Evolutionary conservation across 2,797 vertebrate genomes (phyloP), one percentile per base, ranked within the genome.

Genomic region (Crocodylus rhombifer): DNA sequence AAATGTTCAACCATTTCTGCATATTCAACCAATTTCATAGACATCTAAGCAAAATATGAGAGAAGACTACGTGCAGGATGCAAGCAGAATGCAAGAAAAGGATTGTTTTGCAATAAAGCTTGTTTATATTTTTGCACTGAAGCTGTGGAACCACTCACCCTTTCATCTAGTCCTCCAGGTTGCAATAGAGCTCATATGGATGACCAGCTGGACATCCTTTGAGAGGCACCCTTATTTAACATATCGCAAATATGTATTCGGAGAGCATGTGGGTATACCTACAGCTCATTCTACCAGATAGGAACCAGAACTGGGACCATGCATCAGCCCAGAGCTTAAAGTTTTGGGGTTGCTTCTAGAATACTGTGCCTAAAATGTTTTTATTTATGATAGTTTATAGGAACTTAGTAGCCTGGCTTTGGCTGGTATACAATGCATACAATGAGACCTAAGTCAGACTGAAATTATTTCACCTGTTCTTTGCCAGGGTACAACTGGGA

Each of bases 11-110:
- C 20, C 36, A 73, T 21, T 14, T 16, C 69, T 73, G 23, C 69
- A 73, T 36, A 5, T 56, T 69, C 79, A 86, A 65, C 62, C 26
- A 11, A 80, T 63, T 92, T 42, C 92, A 56, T 28, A 88, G 77
- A 25, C 65, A 82, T 91, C 60, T 51, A 77, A 75, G 92, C 23
- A 14, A 33, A 57, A 71, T 63, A 73, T 18, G 62, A 75, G 76
- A 75, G 26, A 60, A 86, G 88, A 7, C n/a, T 82, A 82, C 61
- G 77, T 64, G 65, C 42, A 51, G 15, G 10, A 75, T 42, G 56
- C 65, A 42, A 79, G 63, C 20, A 89, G 56, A 81, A 65, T 33
- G 67, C 64, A 84, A 92, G 86, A 92, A 82, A 84, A 57, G 55
- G 62, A 92, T 73, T 36, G 16, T 51, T 26, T 73, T 7, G 23